Base-by-base conservation (phyloP, 2,888 invertebrate species). In the Agrochola lota region DNA sequence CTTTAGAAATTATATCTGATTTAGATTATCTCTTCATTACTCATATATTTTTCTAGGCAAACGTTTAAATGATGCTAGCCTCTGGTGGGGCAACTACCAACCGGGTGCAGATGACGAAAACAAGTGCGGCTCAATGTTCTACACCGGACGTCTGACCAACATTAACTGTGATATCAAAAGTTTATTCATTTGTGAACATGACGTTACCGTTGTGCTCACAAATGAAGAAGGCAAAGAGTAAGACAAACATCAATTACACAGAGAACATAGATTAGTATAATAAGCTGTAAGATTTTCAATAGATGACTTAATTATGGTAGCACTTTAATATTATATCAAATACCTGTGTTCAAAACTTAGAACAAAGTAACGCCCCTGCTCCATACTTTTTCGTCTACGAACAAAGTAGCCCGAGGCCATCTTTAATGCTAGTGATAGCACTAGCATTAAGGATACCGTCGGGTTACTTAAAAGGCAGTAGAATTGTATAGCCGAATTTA, bases 51-150 rank as follows among this genome's bases (percentile, higher is more conserved):
- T 71, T 71, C 20, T 26, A 72, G 68, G 72, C 9, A 68, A 17
- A 52, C 68, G 26, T 35, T 11, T 68, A n/a, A 66, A 23, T 35
- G 46, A 71, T 8, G 46, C 49, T 26, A 26, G 35, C 15, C n/a
- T n/a, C 2, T 74, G 71, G 74, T 71, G 46, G 60, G 74, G 23
- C 7, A 71, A 74, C 40, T 40, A 71, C n/a, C 49, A 26, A 20
- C 60, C 60, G 4, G 40, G 40, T 3, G 17, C 6, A 23, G 2
- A 8, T 12, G 49, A 72, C 15, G 26, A 23, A 6, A 69, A 95
- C 76, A 80, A 78, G 5, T 96, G 95, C 71, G 95, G 95, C 17
- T 92, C 94, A 3, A 95, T 95, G 94, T 94, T 94, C 85, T 94
- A 43, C 43, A 43, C 43, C 11, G 95, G 95, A 9, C 83, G 86